A percentile compares a stretch with the other conserved stretches of the same genome.
These are phyloP conservation scores for Brienomyrus longianalis DNA, from an alignment of 2,113 vertebrate species.

Conservation along the genomic window DNA sequence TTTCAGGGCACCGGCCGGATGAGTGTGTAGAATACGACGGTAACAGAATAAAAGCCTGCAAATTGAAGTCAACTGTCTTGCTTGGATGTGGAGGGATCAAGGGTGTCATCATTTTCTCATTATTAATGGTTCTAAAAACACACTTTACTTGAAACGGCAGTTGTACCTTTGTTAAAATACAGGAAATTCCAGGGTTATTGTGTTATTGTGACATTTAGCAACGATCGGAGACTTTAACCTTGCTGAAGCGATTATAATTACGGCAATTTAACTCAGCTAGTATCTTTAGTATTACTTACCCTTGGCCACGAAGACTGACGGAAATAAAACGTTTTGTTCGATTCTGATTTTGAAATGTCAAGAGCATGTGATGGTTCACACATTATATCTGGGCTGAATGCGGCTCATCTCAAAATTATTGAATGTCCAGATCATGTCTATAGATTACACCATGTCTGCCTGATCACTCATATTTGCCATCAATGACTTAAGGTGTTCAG, in stretches of 20 bases:
- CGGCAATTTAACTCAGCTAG: not conserved
- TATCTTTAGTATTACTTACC: not conserved
- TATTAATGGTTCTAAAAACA: not conserved
- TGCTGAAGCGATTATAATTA: not conserved
- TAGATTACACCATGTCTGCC: not conserved
- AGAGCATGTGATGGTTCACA: not conserved
- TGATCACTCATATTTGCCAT: not conserved
- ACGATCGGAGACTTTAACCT: not conserved
- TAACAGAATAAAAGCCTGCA: not conserved
- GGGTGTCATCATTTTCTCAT: not conserved
- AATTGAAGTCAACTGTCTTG: not conserved
- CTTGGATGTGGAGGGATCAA: not conserved
- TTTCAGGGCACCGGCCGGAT: not conserved
- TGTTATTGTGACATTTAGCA: constrained; percentile 2
- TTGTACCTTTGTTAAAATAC: not conserved
- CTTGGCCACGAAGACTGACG: not conserved
- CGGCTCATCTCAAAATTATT: not conserved
- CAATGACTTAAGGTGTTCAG: not conserved
- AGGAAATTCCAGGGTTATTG: not conserved
- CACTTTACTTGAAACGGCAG: not conserved
- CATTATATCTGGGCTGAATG: not conserved
- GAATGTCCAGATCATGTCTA: not conserved
- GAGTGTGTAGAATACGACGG: not conserved
- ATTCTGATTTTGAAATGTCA: not conserved
- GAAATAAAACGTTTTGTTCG: not conserved